Evolutionary conservation across 2,113 vertebrate genomes (phyloP).

Genomic region (Pelusios castaneus): DNA sequence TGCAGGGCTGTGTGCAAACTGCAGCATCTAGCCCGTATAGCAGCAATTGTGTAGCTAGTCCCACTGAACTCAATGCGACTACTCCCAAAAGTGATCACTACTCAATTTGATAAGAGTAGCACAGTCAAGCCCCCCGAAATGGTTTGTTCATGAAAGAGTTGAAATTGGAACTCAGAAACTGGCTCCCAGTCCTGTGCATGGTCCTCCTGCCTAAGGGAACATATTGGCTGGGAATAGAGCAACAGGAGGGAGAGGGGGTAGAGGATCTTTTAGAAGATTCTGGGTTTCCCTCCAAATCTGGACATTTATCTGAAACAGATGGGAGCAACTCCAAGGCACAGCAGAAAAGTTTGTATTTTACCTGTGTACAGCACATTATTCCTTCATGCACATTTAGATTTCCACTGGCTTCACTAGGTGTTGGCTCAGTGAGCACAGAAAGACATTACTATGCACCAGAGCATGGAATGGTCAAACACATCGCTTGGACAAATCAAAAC

Average conservation of each 20-base stretch:
- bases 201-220: background rate
- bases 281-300: background rate
- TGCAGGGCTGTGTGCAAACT: background rate
- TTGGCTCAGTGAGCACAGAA: background rate
- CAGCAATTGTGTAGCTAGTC: background rate
- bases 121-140: background rate
- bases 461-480: background rate
- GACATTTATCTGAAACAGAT: background rate
- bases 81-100: background rate
- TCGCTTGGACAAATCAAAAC: background rate
- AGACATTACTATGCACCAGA: background rate
- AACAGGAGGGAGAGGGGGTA: background rate
- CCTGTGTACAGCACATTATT: background rate
- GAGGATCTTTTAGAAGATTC: background rate
- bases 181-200: background rate
- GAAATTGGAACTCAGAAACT: background rate
- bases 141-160: background rate
- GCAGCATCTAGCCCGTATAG: background rate
- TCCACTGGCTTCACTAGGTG: background rate
- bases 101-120: background rate
- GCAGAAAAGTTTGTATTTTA: fast-evolving
- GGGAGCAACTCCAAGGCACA: background rate
- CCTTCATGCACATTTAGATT: background rate
- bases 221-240: background rate
- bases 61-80: background rate